Conservation (phyloP, 2,888 invertebrate genomes). For the Sturmia bella region DNA sequence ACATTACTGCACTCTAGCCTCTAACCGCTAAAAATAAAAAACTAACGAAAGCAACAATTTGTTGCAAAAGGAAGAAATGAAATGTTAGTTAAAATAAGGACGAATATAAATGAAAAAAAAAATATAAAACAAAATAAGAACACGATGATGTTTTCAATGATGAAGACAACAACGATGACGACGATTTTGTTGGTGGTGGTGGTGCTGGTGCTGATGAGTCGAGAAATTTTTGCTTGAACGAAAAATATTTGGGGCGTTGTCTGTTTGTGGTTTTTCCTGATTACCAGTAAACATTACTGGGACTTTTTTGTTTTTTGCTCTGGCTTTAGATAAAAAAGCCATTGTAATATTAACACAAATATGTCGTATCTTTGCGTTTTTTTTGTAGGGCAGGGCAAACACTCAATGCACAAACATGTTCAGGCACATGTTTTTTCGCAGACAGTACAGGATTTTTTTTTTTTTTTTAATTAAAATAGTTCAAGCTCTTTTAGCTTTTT, state of each 20-base stretch:
- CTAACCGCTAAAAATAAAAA: not conserved
- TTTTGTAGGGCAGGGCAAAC: constrained; percentile 2
- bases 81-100: constrained; percentile 51
- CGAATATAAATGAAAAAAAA: constrained; percentile 1
- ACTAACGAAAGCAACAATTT: constrained; percentile 54
- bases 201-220: constrained; percentile 15
- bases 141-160: constrained; percentile 29
- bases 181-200: constrained; percentile 5
- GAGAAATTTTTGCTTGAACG: constrained; percentile 37
- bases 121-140: constrained; percentile 5
- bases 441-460: too few species aligned
- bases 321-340: constrained; percentile 1
- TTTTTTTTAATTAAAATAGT: too few species aligned
- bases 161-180: not conserved
- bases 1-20: not conserved
- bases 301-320: constrained; percentile 2
- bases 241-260: constrained; percentile 68
- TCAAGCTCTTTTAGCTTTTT: too few species aligned
- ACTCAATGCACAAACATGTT: too few species aligned
- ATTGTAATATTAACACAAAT: constrained; percentile 60
- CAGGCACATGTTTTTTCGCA: too few species aligned
- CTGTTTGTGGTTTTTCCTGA: constrained; percentile 38
- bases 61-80: constrained; percentile 27
- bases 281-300: constrained; percentile 42
- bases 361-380: constrained; percentile 19